Evolutionary conservation across 2,113 vertebrate genomes (phyloP), one percentile per base, ranked within the genome.

Genomic region (Panthera leo): DNA sequence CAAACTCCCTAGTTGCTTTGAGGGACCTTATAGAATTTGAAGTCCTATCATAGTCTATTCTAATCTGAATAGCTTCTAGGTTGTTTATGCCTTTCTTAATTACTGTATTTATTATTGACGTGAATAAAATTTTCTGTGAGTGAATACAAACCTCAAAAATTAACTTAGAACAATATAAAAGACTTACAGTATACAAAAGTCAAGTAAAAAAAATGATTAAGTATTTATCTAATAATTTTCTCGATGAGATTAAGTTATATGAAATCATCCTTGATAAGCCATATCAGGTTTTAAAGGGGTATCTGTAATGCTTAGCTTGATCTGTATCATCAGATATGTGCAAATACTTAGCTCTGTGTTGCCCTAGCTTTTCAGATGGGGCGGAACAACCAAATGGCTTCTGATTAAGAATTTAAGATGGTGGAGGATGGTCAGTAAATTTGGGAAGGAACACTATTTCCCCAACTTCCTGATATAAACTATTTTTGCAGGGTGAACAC

Each of bases 61-160:
- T 83, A 16, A 70, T 48, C 6, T 76, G 82, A 87, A 70, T 88
- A 61, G 0, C 29, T 39, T 95, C 45, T 67, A 65, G 5, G 76
- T 78, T 87, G 8, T 61, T 90, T 91, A 23, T 93, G 14, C 1
- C 19, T 96, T 11, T 90, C n/a, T 82, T 61, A 67, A 58, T 75
- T 95, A 61, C 16, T 85, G 0, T 13, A 45, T 29, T 88, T 90
- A 91, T 85, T 93, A 82, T 21, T 85, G 29, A 84, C 80, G 7
- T 31, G 16, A 87, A 63, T 68, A 48, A n/a, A 88, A 53, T 93
- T 68, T 89, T 15, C 29, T 88, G 42, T 13, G 12, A 36, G 7
- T 91, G 80, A 93, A 91, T 78, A 63, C 8, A 91, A 96, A 67
- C 21, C 80, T 65, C 31, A 80, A 88, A 95, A 73, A 65, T 67